Evolutionary conservation across 37 sponge, comb jelly and placozoan genomes (phyloP).

Genomic region (Cliona cf. orientalis): DNA sequence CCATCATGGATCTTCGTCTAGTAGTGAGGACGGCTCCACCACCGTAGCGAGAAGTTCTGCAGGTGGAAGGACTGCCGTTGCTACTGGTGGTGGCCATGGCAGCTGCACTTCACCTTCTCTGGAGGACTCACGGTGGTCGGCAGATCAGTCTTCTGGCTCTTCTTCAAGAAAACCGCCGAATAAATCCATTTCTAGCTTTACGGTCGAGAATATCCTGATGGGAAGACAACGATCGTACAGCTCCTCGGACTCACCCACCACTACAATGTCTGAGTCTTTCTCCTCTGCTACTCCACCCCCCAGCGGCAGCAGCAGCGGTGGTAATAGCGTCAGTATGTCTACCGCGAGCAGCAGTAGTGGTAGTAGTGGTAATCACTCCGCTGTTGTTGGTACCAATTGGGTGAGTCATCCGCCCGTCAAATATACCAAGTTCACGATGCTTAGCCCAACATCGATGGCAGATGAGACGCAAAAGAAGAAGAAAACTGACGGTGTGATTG

Average conservation of each 20-base stretch:
- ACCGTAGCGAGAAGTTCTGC: too few relatives aligned
- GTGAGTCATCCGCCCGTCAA: constrained; percentile 54
- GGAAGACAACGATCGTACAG: constrained; percentile 16
- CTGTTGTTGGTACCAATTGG: constrained; percentile 21
- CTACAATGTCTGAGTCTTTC: background rate
- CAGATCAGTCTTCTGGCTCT: too few relatives aligned
- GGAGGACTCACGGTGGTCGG: too few relatives aligned
- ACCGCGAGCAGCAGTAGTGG: background rate
- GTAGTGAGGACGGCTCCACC: too few relatives aligned
- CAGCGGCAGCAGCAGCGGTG: background rate
- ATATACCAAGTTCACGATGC: constrained; percentile 65
- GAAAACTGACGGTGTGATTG: background rate
- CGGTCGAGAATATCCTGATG: constrained; percentile 61
- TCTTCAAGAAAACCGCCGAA: background rate
- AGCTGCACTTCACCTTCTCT: too few relatives aligned
- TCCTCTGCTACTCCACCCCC: constrained; percentile 4
- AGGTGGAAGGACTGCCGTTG: too few relatives aligned
- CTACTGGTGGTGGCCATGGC: background rate
- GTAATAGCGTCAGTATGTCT: background rate
- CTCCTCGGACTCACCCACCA: background rate
- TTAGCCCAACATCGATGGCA: constrained; percentile 39
- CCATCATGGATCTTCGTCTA: too few relatives aligned
- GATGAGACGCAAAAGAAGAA: constrained; percentile 20
- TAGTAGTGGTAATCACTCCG: background rate
- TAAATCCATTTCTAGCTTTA: constrained; percentile 39